phyloP scores from a whole-genome alignment of 2,888 invertebrate genomes.

The Thymelicus acteon region DNA sequence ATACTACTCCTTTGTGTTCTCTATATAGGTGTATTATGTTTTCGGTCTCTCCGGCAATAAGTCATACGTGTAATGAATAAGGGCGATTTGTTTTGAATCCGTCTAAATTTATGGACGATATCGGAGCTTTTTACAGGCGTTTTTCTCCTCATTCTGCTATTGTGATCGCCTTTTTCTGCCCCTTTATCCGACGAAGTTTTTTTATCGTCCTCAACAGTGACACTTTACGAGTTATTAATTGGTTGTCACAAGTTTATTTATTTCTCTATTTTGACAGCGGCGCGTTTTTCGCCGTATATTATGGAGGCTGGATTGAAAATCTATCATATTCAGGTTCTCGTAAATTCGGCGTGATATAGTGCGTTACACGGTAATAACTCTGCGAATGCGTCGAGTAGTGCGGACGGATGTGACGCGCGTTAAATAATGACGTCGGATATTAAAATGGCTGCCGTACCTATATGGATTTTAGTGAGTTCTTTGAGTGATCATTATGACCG shows the following conservation, averaged over 20 bases:
- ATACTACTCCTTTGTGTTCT: slow-evolving; percentile 68
- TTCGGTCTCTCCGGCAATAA: slow-evolving; percentile 73
- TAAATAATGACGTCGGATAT: slow-evolving; percentile 80
- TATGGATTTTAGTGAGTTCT: slow-evolving; percentile 48
- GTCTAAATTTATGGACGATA: slow-evolving; percentile 82
- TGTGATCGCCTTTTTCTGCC: slow-evolving; percentile 80
- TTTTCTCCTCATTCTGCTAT: slow-evolving; percentile 77
- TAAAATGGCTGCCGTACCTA: slow-evolving; percentile 76
- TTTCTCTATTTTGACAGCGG: slow-evolving; percentile 83
- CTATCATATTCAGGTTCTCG: slow-evolving; percentile 84
- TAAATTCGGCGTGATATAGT: slow-evolving; percentile 83
- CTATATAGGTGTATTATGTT: slow-evolving; percentile 78
- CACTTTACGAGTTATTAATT: slow-evolving; percentile 85
- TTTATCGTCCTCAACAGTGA: slow-evolving; percentile 80
- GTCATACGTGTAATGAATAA: slow-evolving; percentile 85
- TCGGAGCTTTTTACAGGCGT: slow-evolving; percentile 79
- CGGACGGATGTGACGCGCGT: slow-evolving; percentile 79
- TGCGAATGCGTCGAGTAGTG: slow-evolving; percentile 78
- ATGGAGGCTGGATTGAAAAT: slow-evolving; percentile 82
- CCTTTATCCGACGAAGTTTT: slow-evolving; percentile 72
- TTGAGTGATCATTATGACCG: neutral
- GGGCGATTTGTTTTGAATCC: slow-evolving; percentile 85
- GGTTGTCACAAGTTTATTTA: slow-evolving; percentile 83
- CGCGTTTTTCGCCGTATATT: slow-evolving; percentile 80
- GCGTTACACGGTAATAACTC: slow-evolving; percentile 82